Evolutionary conservation across 2,113 vertebrate species (phyloP), one percentile per base, ranked within the genome.

Genomic region (Pleuronectes platessa): DNA sequence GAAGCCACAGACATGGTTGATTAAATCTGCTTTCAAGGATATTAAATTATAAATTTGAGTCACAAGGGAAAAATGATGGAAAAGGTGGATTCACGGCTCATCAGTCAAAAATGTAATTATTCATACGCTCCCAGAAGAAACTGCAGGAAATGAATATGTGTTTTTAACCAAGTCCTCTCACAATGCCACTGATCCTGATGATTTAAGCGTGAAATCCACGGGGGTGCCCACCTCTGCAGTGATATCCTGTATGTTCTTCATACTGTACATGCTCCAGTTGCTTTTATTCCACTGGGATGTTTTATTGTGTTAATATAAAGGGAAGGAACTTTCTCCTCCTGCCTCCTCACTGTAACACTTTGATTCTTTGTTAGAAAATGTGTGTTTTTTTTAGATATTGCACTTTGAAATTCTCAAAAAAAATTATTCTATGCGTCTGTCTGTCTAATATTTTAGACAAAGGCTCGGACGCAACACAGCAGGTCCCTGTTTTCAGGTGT

Each of bases 321-420:
- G 54, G n/a, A 70, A 65, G 75, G 55, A 84, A 78, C 20, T 13
- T 54, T 71, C 65, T 49, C 37, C 35, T 76, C 51, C 54, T 56
- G 58, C 60, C 4, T 78, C 62, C 62, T 62, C 40, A 72, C 37
- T 62, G 31, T 78, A 72, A 69, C 71, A 49, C 9, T 72, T 74
- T 72, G 65, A 47, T 84, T 81, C 24, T 68, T 60, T 70, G 37
- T 74, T 73, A 18, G 76, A 77, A 62, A 60, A 61, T 82, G 71
- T 87, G 27, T 31, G 2, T 67, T 67, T 45, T 26, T 15, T 71
- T 61, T 71, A 71, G 61, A 71, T 72, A 64, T 85, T 86, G 84
- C 89, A 85, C 86, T 89, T 82, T 89, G 42, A 72, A 31, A 81
- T 82, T 74, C 66, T 61, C 40, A 74, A 15, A 58, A 65, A 66